Evolutionary conservation across 2,797 vertebrate genomes (phyloP).

Genomic region (Heterohyrax brucei): DNA sequence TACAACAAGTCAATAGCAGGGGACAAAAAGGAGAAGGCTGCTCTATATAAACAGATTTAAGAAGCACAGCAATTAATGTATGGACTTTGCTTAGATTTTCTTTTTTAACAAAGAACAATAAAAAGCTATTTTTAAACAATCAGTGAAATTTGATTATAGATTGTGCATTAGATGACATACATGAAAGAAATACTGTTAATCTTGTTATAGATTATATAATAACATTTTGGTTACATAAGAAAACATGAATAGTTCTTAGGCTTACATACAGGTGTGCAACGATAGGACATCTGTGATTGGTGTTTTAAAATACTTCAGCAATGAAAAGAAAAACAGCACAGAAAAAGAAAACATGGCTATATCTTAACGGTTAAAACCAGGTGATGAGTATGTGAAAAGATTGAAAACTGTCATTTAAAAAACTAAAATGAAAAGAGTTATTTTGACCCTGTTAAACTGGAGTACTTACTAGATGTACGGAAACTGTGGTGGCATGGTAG

Average conservation of each 20-base stretch:
- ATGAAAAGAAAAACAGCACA: not conserved
- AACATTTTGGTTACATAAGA: not conserved
- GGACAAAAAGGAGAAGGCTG: not conserved
- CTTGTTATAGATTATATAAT: not conserved
- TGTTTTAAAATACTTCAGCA: slow-evolving; percentile 12
- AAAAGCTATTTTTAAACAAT: not conserved
- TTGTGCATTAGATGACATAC: not conserved
- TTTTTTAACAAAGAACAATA: slow-evolving; percentile 13
- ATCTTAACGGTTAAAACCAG: not conserved
- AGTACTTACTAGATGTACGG: not conserved
- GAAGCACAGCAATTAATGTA: not conserved
- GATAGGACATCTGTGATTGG: not conserved
- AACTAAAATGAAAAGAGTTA: not conserved
- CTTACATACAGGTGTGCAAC: not conserved
- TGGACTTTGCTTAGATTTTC: not conserved
- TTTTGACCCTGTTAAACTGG: not conserved
- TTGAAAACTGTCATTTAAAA: too few relatives aligned
- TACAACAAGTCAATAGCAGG: slow-evolving; percentile 9
- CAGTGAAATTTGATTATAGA: not conserved
- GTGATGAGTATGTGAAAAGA: not conserved
- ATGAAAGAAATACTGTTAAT: not conserved
- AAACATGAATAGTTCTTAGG: not conserved
- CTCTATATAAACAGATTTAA: not conserved
- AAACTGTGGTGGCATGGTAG: too few relatives aligned
- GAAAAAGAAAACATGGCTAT: slow-evolving; percentile 8